Evolutionary conservation across 2,113 vertebrate genomes (phyloP).

Genomic region (Leucopternis melanops): DNA sequence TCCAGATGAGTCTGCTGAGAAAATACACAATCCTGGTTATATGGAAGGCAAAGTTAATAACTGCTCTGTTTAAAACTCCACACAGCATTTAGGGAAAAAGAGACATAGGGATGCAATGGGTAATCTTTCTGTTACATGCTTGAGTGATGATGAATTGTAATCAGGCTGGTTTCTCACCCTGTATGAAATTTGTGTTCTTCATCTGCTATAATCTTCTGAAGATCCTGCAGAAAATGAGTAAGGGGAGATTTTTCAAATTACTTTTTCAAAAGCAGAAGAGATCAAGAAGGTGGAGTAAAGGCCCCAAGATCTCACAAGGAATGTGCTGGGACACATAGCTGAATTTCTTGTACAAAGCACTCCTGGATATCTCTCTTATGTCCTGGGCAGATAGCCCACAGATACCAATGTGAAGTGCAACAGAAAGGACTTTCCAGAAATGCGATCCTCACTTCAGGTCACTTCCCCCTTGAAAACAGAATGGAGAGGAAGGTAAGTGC

Average conservation of each 20-base stretch:
- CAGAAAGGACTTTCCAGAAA: not conserved
- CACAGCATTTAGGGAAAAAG: not conserved
- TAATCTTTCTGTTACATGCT: not conserved
- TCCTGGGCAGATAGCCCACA: not conserved
- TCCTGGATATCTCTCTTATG: not conserved
- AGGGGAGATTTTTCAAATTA: not conserved
- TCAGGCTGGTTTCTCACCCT: not conserved
- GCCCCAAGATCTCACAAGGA: not conserved
- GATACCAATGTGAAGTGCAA: not conserved
- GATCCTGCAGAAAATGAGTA: not conserved
- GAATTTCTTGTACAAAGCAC: not conserved
- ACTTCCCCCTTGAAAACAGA: not conserved
- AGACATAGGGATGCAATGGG: not conserved
- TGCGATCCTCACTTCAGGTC: not conserved
- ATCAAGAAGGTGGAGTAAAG: not conserved
- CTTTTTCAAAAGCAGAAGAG: not conserved
- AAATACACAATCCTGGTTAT: not conserved
- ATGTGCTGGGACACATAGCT: not conserved
- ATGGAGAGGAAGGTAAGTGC: not conserved
- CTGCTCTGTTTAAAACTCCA: not conserved
- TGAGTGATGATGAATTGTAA: not conserved
- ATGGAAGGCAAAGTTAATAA: not conserved
- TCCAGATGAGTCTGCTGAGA: not conserved
- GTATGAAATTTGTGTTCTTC: not conserved
- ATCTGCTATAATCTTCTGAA: not conserved